Base-by-base conservation (phyloP, 1,140 invertebrate species). In the Dendrolimus kikuchii region DNA sequence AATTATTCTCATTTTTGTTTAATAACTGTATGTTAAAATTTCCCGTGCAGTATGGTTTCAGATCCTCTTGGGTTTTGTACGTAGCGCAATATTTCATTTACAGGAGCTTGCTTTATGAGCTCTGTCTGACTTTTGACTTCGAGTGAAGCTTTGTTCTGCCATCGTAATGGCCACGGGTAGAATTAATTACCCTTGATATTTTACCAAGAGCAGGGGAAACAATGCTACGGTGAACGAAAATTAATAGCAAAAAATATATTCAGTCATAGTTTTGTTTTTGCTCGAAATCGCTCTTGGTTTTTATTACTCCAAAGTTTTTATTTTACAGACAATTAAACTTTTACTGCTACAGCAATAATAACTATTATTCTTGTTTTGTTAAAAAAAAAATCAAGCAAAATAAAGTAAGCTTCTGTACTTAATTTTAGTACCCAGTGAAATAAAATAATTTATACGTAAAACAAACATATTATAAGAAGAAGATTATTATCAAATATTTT, bases 51-150 rank as follows among this genome's bases (percentile, higher is more conserved):
- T 38, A n/a, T 5, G 23, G 10, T 38, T 36, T 38, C 37, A 43
- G 4, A 45, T 44, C 7, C 42, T 51, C 50, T 38, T 36, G 50
- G 36, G 43, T 37, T 40, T 44, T 46, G 55, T 64, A 42, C 59
- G 50, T 40, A 23, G 44, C 53, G 60, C 51, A 59, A 66, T 69
- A 69, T 62, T 64, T 69, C 59, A 69, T 66, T 53, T 55, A 57
- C 59, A 51, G 54, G 53, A 55, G 60, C 54, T 55, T 60, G 53
- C 49, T 62, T 66, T 62, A 63, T 53, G 61, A 66, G 56, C 53
- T 53, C 44, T 43, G 51, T 57, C 57, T 66, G 61, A 64, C 63
- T 65, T 65, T 61, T 57, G 60, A 66, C 63, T 66, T 55, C 47
- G 51, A 57, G 50, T 44, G 53, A 63, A 49, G 52, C 52, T 62